These are phyloP conservation scores for Cydia splendana DNA, from an alignment of 1,140 invertebrate species.

Conservation along the genomic window DNA sequence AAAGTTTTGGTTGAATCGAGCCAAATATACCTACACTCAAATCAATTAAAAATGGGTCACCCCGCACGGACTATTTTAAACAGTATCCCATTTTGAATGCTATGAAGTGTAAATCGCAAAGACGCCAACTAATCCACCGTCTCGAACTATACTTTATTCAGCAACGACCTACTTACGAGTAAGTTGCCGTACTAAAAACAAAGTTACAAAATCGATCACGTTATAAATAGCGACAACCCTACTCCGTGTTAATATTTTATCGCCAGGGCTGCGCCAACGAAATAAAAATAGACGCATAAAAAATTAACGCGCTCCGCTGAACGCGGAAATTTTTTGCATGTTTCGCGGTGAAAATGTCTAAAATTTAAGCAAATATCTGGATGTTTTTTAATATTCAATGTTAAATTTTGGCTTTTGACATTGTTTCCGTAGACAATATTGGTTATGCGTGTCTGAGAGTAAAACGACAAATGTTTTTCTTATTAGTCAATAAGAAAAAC, in stretches of 20 bases:
- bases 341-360: not conserved
- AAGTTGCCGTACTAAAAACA: not conserved
- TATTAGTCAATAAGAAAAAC: too few relatives aligned
- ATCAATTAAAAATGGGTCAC: too few relatives aligned
- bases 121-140: not conserved
- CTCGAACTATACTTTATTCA: not conserved
- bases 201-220: conserved; percentile 7
- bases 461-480: too few relatives aligned
- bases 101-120: not conserved
- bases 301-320: not conserved
- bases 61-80: too few relatives aligned
- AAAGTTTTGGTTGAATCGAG: too few relatives aligned
- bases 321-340: not conserved
- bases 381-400: not conserved
- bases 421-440: too few relatives aligned
- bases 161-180: conserved; percentile 9
- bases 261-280: conserved; percentile 1
- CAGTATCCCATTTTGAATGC: too few relatives aligned
- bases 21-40: too few relatives aligned
- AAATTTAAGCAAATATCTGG: not conserved
- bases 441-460: too few relatives aligned
- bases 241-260: conserved; percentile 15
- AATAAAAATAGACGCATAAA: conserved; percentile 27
- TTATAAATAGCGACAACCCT: conserved; percentile 19
- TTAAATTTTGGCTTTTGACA: not conserved